Percentiles rank a stretch among this genome's conserved stretches.
These are phyloP conservation scores for Diplodus puntazzo DNA, from an alignment of 2,797 vertebrate species.

Conservation along the genomic window DNA sequence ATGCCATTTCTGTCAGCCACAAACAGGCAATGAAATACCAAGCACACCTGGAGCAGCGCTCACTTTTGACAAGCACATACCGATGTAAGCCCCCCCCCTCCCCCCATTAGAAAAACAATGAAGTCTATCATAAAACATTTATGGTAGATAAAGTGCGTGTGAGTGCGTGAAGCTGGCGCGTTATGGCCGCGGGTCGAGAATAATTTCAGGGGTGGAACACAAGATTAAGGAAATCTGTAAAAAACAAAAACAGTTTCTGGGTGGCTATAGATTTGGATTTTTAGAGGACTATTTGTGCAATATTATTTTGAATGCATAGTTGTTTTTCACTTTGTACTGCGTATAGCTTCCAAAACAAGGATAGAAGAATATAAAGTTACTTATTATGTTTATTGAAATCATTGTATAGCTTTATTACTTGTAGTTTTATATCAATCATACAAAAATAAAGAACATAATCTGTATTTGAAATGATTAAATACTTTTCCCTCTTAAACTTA, in stretches of 20 bases:
- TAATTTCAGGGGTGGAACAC: constrained; percentile 57
- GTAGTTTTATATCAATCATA: constrained; percentile 26
- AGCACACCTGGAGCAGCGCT: constrained; percentile 78
- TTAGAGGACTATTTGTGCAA: constrained; percentile 36
- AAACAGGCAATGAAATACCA: constrained; percentile 82
- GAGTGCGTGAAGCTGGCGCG: constrained; percentile 65
- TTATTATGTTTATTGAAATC: constrained; percentile 39
- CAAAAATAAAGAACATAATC: constrained; percentile 53
- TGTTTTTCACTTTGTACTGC: constrained; percentile 2
- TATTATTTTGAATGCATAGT: neutral
- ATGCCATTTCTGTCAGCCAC: constrained; percentile 80
- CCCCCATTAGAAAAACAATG: constrained; percentile 78
- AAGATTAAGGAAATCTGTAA: constrained; percentile 19
- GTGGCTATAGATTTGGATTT: too few species aligned
- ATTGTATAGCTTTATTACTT: constrained; percentile 19
- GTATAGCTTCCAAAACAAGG: constrained; percentile 1
- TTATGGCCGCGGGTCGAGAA: constrained; percentile 59
- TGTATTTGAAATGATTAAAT: constrained; percentile 19
- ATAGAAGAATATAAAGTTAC: constrained; percentile 15
- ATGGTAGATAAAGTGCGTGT: constrained; percentile 75
- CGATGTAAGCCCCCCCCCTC: constrained; percentile 50
- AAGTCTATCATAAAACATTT: constrained; percentile 81
- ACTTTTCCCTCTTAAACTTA: neutral
- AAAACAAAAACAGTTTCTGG: constrained; percentile 12
- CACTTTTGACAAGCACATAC: constrained; percentile 73